Evolutionary conservation across 2,113 vertebrate species (phyloP).

Genomic region (Hiodon tergisus): DNA sequence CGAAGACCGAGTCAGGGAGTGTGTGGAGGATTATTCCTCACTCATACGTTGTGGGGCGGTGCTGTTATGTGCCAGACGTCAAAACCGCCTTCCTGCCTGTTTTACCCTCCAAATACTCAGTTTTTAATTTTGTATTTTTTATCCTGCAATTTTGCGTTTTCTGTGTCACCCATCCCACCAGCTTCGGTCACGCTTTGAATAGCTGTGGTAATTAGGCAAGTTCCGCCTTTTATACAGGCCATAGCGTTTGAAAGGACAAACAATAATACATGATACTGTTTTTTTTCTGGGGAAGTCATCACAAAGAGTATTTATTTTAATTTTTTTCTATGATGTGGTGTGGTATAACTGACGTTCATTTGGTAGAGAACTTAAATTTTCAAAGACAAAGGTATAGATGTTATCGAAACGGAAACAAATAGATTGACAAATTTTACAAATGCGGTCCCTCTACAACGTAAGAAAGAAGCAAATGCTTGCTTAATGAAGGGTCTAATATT

Average conservation of each 20-base stretch:
- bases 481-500: too few species aligned
- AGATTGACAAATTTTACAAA: too few species aligned
- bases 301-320: too few species aligned
- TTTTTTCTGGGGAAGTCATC: too few species aligned
- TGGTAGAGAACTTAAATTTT: too few species aligned
- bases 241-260: not conserved
- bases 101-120: not conserved
- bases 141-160: not conserved
- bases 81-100: not conserved
- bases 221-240: not conserved
- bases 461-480: too few species aligned
- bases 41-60: not conserved
- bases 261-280: too few species aligned
- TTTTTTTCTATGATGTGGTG: too few species aligned
- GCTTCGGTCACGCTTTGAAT: conserved; percentile 5
- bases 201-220: conserved; percentile 11
- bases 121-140: not conserved
- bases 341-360: too few species aligned
- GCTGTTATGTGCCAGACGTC: not conserved
- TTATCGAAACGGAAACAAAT: too few species aligned
- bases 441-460: too few species aligned
- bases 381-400: too few species aligned
- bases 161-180: not conserved
- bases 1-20: conserved; percentile 5
- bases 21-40: not conserved